A percentile compares a stretch with the other conserved stretches of the same genome.
These are phyloP conservation scores for Anniella stebbinsi DNA, from an alignment of 2,797 vertebrate genomes.

Conservation along the genomic window DNA sequence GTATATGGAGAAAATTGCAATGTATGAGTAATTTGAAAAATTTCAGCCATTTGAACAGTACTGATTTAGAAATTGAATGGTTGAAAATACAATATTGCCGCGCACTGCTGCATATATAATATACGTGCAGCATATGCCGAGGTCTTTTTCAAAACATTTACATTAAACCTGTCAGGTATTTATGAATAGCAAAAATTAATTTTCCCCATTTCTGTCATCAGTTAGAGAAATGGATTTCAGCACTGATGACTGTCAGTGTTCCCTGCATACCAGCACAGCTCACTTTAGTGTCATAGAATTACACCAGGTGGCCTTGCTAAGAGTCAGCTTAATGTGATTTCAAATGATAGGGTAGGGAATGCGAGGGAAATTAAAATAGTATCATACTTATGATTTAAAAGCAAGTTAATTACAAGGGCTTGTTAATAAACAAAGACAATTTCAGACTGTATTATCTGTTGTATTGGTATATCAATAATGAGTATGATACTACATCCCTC, in stretches of 20 bases:
- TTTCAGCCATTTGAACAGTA: slow-evolving; percentile 71
- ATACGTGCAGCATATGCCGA: slow-evolving; percentile 79
- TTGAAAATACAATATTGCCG: slow-evolving; percentile 71
- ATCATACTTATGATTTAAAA: slow-evolving; percentile 90
- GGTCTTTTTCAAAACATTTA: slow-evolving; percentile 86
- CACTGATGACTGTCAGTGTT: slow-evolving; percentile 81
- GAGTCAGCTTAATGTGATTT: slow-evolving; percentile 88
- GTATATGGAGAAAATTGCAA: slow-evolving; percentile 74
- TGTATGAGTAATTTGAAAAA: slow-evolving; percentile 75
- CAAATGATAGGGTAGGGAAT: slow-evolving; percentile 88
- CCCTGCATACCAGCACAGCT: slow-evolving; percentile 79
- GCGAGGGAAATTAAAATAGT: slow-evolving; percentile 88
- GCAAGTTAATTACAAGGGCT: slow-evolving; percentile 87
- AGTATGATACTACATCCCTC: slow-evolving; percentile 74
- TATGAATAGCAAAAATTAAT: slow-evolving; percentile 88
- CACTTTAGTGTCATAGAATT: slow-evolving; percentile 85
- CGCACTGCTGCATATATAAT: slow-evolving; percentile 78
- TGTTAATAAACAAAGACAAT: slow-evolving; percentile 88
- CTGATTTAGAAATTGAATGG: slow-evolving; percentile 71
- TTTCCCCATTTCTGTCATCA: slow-evolving; percentile 82
- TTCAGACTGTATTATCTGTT: slow-evolving; percentile 82
- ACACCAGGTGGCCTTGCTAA: slow-evolving; percentile 87
- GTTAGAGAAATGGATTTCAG: slow-evolving; percentile 81
- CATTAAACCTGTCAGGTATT: slow-evolving; percentile 85
- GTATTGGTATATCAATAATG: slow-evolving; percentile 77